Evolutionary conservation across 2,888 invertebrate genomes (phyloP).

Genomic region (Cephus runcator): DNA sequence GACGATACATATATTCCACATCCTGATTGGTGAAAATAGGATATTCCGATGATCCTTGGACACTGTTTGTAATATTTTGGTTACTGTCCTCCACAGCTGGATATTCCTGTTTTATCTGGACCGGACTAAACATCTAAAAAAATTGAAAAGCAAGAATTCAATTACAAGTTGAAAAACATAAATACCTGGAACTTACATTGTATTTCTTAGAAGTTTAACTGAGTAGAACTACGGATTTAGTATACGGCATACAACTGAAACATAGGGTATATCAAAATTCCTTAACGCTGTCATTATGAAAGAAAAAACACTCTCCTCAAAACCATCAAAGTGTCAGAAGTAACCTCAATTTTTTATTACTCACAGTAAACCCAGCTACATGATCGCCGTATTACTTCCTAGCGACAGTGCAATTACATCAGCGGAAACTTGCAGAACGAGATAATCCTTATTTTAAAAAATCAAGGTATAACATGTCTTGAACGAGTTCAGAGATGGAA

Average conservation of each 20-base stretch:
- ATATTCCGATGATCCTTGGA: conserved; percentile 52
- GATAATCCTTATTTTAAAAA: neutral
- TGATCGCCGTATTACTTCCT: neutral
- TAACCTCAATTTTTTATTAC: neutral
- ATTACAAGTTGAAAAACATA: neutral
- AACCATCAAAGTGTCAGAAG: neutral
- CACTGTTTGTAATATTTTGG: conserved; percentile 43
- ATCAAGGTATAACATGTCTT: neutral
- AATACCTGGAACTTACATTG: conserved; percentile 6
- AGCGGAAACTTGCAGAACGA: neutral
- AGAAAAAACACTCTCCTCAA: neutral
- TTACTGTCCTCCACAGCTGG: conserved; percentile 53
- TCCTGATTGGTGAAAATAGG: conserved; percentile 57
- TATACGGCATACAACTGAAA: neutral
- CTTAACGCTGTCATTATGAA: neutral
- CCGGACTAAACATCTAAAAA: conserved; percentile 58
- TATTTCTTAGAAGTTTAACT: neutral
- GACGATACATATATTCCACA: conserved; percentile 59
- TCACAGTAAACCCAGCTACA: neutral
- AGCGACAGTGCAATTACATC: neutral
- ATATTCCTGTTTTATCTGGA: conserved; percentile 62
- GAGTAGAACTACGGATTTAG: neutral
- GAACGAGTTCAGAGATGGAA: neutral
- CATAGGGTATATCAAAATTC: neutral
- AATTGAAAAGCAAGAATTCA: neutral